A percentile compares a stretch with the other conserved stretches of the same genome.
These are phyloP conservation scores for Colaptes auratus DNA, from an alignment of 2,113 vertebrate genomes.

Conservation along the genomic window DNA sequence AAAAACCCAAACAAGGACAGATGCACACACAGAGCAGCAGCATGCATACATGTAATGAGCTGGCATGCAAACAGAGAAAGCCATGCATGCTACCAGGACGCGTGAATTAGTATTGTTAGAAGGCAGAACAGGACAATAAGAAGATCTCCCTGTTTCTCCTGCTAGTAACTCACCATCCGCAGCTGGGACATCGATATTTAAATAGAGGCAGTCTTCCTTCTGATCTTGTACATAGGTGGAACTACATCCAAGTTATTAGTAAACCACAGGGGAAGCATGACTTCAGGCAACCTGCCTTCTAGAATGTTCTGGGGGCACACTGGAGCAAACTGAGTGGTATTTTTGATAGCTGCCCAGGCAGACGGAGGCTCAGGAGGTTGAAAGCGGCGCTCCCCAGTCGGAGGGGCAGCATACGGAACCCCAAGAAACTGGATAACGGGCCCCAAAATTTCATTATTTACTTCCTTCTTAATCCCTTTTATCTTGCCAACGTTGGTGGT, in stretches of 20 bases:
- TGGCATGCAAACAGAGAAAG: conserved; percentile 85
- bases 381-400: conserved; percentile 92
- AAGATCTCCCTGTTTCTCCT: conserved; percentile 74
- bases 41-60: conserved; percentile 85
- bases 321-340: conserved; percentile 93
- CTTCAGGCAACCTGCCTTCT: conserved; percentile 94
- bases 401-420: conserved; percentile 94
- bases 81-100: conserved; percentile 86
- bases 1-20: conserved; percentile 10
- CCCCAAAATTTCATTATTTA: conserved; percentile 97
- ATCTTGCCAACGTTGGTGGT: conserved; percentile 90
- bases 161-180: conserved; percentile 98
- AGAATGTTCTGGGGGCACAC: conserved; percentile 98
- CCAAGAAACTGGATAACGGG: conserved; percentile 97
- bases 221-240: conserved; percentile 97
- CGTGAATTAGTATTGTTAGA: conserved; percentile 77
- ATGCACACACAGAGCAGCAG: conserved; percentile 75
- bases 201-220: conserved; percentile 97
- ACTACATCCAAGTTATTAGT: conserved; percentile 97
- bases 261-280: conserved; percentile 99
- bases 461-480: conserved; percentile 95
- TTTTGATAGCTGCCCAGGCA: conserved; percentile 91
- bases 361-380: conserved; percentile 92
- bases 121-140: conserved; percentile 73
- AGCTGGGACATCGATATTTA: conserved; percentile 98